Conservation (phyloP, 1,140 invertebrate species). For the Chrysoperla carnea region DNA sequence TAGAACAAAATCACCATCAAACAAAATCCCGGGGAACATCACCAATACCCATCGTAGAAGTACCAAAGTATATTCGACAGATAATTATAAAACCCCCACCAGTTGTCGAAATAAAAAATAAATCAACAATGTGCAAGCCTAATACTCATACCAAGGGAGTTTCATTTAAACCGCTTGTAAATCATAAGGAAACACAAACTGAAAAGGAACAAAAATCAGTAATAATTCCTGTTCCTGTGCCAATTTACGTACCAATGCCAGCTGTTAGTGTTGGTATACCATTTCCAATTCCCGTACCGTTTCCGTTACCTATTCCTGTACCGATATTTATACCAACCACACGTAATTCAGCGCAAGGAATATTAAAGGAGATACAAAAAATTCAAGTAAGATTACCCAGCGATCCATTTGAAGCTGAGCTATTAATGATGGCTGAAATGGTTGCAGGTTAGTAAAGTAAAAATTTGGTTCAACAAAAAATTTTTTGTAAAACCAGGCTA, state of each 20-base stretch:
- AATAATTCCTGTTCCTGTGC: conserved; percentile 71
- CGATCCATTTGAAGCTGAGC: conserved; percentile 79
- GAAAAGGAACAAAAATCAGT: conserved; percentile 35
- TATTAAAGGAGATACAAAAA: conserved; percentile 74
- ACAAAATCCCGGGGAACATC: too few relatives aligned
- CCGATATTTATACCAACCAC: conserved; percentile 84
- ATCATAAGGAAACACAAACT: conserved; percentile 30
- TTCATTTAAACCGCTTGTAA: conserved; percentile 47
- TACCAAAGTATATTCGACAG: too few relatives aligned
- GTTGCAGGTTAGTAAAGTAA: conserved; percentile 69
- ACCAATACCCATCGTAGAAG: too few relatives aligned
- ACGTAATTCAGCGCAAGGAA: conserved; percentile 62
- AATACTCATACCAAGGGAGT: conserved; percentile 57
- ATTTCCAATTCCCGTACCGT: conserved; percentile 66
- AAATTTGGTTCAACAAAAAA: too few relatives aligned
- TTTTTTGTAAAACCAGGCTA: too few relatives aligned
- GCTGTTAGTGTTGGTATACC: conserved; percentile 73
- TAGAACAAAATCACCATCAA: too few relatives aligned
- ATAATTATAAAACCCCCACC: too few relatives aligned
- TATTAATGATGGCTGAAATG: conserved; percentile 88
- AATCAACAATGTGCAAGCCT: conserved; percentile 35
- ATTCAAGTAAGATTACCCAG: conserved; percentile 79
- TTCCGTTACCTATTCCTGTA: conserved; percentile 76
- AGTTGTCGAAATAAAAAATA: too few relatives aligned
- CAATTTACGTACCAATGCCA: conserved; percentile 76